These are phyloP conservation scores for Myotis planiceps DNA, from an alignment of 2,797 vertebrate species.

Conservation along the genomic window DNA sequence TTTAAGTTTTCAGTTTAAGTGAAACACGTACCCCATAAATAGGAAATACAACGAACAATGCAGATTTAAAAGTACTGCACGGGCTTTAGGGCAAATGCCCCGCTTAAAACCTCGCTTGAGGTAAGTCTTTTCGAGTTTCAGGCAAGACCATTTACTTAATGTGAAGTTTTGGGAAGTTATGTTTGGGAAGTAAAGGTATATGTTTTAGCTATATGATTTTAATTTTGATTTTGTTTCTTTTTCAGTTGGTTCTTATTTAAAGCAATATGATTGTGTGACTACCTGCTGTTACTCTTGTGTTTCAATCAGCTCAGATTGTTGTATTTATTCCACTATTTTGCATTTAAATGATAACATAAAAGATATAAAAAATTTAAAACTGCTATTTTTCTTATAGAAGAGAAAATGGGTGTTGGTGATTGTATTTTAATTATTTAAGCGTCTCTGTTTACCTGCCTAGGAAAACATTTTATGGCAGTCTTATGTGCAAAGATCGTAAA, in stretches of 20 bases:
- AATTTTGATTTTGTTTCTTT: conserved; percentile 87
- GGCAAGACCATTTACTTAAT: conserved; percentile 89
- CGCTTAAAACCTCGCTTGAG: conserved; percentile 85
- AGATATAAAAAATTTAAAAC: conserved; percentile 93
- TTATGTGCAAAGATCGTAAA: conserved; percentile 92
- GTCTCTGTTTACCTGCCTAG: conserved; percentile 94
- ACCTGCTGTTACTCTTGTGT: conserved; percentile 91
- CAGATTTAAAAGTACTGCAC: conserved; percentile 78
- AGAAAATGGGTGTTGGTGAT: conserved; percentile 92
- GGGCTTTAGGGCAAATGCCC: conserved; percentile 83
- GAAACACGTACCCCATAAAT: conserved; percentile 82
- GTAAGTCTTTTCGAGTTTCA: conserved; percentile 85
- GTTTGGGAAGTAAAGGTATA: conserved; percentile 79
- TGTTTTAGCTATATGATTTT: conserved; percentile 87
- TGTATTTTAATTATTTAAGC: conserved; percentile 97
- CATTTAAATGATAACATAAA: conserved; percentile 92
- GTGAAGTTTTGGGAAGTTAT: conserved; percentile 87
- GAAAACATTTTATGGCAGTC: conserved; percentile 92
- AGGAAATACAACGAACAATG: conserved; percentile 78
- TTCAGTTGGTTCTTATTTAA: conserved; percentile 92
- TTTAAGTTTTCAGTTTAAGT: conserved; percentile 80
- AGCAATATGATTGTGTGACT: conserved; percentile 93
- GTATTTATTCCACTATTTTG: conserved; percentile 95
- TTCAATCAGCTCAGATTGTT: conserved; percentile 94
- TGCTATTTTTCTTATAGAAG: conserved; percentile 95